Conservation (phyloP, 2,797 vertebrate species). For the Hydrolagus colliei region DNA sequence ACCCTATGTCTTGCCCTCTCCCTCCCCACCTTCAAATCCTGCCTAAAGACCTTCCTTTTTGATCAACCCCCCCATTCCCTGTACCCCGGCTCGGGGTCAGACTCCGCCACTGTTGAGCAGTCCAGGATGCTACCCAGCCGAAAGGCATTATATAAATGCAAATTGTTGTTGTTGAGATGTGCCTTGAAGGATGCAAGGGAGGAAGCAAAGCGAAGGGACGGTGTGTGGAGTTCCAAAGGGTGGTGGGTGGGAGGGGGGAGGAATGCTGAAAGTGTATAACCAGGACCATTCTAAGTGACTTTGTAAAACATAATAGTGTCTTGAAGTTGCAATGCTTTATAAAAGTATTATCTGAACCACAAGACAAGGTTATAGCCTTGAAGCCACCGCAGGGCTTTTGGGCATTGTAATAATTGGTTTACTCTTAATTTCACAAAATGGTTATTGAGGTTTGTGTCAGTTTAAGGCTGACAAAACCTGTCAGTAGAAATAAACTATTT, state of each 20-base stretch:
- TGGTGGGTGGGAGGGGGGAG: neutral
- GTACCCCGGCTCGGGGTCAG: no score
- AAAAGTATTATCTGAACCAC: neutral
- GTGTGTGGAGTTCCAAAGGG: neutral
- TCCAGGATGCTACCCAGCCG: no score
- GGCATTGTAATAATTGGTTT: neutral
- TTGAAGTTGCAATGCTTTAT: neutral
- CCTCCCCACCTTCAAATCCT: no score
- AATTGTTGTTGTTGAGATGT: no score
- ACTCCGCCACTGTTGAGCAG: no score
- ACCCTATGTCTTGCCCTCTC: no score
- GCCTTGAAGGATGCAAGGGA: neutral
- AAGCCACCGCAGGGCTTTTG: neutral
- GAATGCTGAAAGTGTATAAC: neutral
- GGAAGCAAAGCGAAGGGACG: neutral
- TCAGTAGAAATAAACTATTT: neutral
- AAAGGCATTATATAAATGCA: no score
- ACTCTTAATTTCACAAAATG: neutral
- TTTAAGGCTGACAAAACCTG: neutral
- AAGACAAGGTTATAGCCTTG: neutral
- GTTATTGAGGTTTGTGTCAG: neutral
- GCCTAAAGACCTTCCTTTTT: no score
- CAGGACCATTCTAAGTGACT: no score
- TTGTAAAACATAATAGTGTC: no score
- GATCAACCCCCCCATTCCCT: no score